Base-by-base conservation (phyloP, 2,888 invertebrate genomes). In the Hemithea aestivaria region DNA sequence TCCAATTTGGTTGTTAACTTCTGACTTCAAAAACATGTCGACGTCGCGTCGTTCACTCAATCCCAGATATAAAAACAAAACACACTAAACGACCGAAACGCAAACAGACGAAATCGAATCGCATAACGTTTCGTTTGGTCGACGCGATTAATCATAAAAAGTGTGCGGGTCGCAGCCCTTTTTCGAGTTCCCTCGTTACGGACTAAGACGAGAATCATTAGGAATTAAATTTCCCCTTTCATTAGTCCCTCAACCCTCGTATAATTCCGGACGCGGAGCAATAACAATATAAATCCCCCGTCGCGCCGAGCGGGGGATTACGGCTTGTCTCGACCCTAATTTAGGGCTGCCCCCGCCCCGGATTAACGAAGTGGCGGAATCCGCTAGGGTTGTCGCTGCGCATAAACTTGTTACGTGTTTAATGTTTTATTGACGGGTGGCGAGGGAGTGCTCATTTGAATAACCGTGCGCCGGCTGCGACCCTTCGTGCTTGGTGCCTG, bases 221-320 rank as follows among this genome's bases (percentile, higher is more conserved):
- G 84, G 87, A 85, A 85, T 87, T 87, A 87, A 87, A 87, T 87
- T 85, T 87, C 85, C 87, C 85, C 85, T 87, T 87, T 87, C 85
- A 87, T 87, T 87, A 87, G 87, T 87, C 87, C 85, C 87, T 84
- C 85, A 85, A 85, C 85, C 87, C 85, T 87, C 87, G 85, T 85
- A 85, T 85, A 85, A 85, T 84, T 84, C 87, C 83, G 87, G 85
- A 87, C 85, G 81, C 83, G 76, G 80, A 83, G 85, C 85, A 87
- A 87, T 87, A 85, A 87, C 87, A 87, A 87, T 87, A 85, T 85
- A 85, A 85, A 85, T 87, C 87, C 87, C 87, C 87, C 83, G 85
- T 83, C 84, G 85, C 85, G 85, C 76, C 83, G 84, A 81, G 77
- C 84, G 79, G 82, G 82, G 85, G 85, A 85, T 85, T 85, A 85